These are phyloP conservation scores for Zaprionus tsacasi DNA, from an alignment of 1,140 invertebrate species.

Conservation along the genomic window DNA sequence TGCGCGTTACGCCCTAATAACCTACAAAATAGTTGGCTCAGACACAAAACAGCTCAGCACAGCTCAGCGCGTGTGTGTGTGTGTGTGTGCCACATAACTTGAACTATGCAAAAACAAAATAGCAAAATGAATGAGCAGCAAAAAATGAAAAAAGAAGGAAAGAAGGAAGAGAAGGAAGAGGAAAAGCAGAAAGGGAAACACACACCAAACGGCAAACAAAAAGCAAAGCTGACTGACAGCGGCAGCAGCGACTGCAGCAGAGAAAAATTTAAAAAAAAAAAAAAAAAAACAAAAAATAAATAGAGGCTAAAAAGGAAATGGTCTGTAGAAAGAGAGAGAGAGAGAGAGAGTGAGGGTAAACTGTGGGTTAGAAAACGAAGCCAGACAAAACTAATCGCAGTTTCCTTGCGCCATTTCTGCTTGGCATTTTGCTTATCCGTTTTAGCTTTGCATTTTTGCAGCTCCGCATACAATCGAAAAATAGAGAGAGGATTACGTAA, in stretches of 20 bases:
- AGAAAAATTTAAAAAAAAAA: slow-evolving; percentile 4
- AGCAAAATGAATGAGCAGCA: slow-evolving; percentile 63
- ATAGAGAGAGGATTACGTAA: slow-evolving; percentile 17
- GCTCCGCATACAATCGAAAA: too few relatives aligned
- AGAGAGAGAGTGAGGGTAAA: background rate
- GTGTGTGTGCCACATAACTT: slow-evolving; percentile 52
- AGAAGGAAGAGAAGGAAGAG: slow-evolving; percentile 14
- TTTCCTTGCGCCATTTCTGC: slow-evolving; percentile 43
- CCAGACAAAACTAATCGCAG: slow-evolving; percentile 60
- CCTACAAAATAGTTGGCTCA: slow-evolving; percentile 79
- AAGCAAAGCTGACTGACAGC: slow-evolving; percentile 43
- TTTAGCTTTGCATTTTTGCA: slow-evolving; percentile 45
- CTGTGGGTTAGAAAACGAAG: slow-evolving; percentile 15
- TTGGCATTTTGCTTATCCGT: slow-evolving; percentile 44
- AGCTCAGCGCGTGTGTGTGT: background rate
- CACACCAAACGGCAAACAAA: slow-evolving; percentile 28
- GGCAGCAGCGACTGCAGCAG: slow-evolving; percentile 14
- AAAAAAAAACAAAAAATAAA: background rate
- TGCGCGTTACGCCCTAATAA: slow-evolving; percentile 77
- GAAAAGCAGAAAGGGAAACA: slow-evolving; percentile 1
- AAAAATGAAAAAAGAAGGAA: slow-evolving; percentile 20
- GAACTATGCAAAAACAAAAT: slow-evolving; percentile 75
- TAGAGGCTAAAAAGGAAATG: background rate
- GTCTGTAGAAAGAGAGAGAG: too few relatives aligned
- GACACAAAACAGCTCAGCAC: slow-evolving; percentile 62